phyloP scores from a whole-genome alignment of 92 coral and sea anemone species.

The Blastomussa wellsi region DNA sequence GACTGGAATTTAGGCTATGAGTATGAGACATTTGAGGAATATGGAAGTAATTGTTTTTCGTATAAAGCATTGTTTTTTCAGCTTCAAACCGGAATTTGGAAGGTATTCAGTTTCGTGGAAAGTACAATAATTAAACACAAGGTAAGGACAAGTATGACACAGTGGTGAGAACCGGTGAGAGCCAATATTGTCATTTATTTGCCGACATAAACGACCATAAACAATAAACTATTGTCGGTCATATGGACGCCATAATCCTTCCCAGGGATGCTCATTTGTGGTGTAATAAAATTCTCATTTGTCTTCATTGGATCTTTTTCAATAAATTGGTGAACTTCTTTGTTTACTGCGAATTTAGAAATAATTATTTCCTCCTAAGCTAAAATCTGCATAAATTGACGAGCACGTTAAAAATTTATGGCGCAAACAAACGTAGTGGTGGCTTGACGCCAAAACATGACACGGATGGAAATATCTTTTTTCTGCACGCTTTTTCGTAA shows the following conservation, averaged over 20 bases:
- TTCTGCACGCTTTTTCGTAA: background rate
- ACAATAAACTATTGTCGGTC: background rate
- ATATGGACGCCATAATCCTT: background rate
- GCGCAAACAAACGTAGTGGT: background rate
- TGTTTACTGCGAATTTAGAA: constrained; percentile 3
- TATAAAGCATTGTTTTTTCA: too few species aligned
- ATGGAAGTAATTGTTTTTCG: too few species aligned
- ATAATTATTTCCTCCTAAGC: background rate
- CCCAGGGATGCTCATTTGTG: background rate
- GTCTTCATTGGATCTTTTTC: background rate
- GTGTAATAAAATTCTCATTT: constrained; percentile 16
- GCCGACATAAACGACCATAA: background rate
- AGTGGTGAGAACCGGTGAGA: too few species aligned
- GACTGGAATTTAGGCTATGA: too few species aligned
- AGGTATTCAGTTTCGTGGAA: too few species aligned
- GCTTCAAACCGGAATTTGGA: too few species aligned
- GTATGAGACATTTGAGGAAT: too few species aligned
- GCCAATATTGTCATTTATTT: too few species aligned
- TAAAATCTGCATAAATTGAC: constrained; percentile 16
- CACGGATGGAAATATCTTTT: background rate
- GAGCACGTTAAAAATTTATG: background rate
- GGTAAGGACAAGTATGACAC: too few species aligned
- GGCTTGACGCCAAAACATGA: background rate
- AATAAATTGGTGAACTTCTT: background rate
- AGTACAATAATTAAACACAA: too few species aligned